These are phyloP conservation scores for Frankliniella intonsa DNA, from an alignment of 2,888 invertebrate species.

Conservation along the genomic window DNA sequence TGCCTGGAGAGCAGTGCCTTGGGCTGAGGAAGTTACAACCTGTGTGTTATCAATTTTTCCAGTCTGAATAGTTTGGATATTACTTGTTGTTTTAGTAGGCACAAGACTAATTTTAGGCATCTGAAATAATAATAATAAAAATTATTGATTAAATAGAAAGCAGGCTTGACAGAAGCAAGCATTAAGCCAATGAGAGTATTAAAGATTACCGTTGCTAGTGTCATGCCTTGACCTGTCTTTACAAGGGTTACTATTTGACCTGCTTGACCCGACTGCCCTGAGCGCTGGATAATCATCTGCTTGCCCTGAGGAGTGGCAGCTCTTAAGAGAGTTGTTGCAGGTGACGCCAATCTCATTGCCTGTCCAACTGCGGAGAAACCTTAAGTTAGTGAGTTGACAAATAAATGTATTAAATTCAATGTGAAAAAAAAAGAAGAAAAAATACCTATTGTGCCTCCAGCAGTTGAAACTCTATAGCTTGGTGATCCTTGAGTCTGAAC, in stretches of 20 bases:
- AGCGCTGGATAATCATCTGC: conserved; percentile 51
- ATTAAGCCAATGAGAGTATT: background rate
- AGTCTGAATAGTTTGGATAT: background rate
- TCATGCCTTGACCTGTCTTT: conserved; percentile 54
- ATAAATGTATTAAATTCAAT: background rate
- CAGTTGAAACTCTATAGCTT: background rate
- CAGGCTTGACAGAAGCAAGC: background rate
- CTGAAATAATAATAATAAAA: conserved; percentile 36
- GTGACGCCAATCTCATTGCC: conserved; percentile 44
- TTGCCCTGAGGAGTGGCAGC: conserved; percentile 42
- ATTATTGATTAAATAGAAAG: background rate
- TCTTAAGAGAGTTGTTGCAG: conserved; percentile 6
- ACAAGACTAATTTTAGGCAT: conserved; percentile 43
- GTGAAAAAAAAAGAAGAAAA: background rate
- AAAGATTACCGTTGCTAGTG: conserved; percentile 46
- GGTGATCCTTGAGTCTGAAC: background rate
- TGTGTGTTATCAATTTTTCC: conserved; percentile 33
- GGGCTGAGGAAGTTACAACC: conserved; percentile 33
- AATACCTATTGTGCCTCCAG: background rate
- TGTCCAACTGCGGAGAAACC: conserved; percentile 40
- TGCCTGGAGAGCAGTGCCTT: conserved; percentile 39
- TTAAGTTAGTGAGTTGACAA: background rate
- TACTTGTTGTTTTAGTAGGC: conserved; percentile 38
- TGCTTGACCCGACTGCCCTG: conserved; percentile 41
- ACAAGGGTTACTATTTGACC: conserved; percentile 53